These are phyloP conservation scores for Tringa solitaria DNA, from an alignment of 2,113 vertebrate genomes.

Conservation along the genomic window DNA sequence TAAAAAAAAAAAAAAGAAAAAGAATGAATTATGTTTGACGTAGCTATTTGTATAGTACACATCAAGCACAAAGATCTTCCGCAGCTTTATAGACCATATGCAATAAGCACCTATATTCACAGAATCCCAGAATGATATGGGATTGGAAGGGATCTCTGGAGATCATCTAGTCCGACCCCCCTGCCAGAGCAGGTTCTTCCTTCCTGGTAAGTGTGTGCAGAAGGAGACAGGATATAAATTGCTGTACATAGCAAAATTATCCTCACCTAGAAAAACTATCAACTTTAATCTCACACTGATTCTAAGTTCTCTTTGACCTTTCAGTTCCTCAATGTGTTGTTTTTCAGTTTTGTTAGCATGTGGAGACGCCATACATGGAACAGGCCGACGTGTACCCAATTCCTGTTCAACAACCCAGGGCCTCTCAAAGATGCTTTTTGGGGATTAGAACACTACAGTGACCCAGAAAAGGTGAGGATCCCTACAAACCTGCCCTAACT, in stretches of 20 bases:
- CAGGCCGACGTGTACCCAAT: background rate
- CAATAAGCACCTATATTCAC: background rate
- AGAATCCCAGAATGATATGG: too few relatives aligned
- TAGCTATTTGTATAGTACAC: background rate
- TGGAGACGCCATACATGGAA: background rate
- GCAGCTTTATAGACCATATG: background rate
- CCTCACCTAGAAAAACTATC: background rate
- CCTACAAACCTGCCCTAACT: background rate
- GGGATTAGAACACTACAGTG: background rate
- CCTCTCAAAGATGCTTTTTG: background rate
- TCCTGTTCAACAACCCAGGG: background rate
- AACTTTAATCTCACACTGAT: background rate
- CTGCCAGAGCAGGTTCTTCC: background rate
- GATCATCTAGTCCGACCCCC: too few relatives aligned
- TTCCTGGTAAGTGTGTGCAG: accelerated
- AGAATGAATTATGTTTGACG: background rate
- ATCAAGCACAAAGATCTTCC: background rate
- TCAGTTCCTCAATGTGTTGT: background rate
- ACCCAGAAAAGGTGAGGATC: background rate
- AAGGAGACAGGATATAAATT: background rate
- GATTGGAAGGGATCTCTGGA: too few relatives aligned
- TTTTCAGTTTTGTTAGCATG: background rate
- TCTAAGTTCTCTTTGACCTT: background rate
- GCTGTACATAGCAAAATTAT: background rate
- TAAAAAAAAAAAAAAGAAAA: background rate